Conservation (phyloP, 2,888 invertebrate genomes). For the Volucella inanis region DNA sequence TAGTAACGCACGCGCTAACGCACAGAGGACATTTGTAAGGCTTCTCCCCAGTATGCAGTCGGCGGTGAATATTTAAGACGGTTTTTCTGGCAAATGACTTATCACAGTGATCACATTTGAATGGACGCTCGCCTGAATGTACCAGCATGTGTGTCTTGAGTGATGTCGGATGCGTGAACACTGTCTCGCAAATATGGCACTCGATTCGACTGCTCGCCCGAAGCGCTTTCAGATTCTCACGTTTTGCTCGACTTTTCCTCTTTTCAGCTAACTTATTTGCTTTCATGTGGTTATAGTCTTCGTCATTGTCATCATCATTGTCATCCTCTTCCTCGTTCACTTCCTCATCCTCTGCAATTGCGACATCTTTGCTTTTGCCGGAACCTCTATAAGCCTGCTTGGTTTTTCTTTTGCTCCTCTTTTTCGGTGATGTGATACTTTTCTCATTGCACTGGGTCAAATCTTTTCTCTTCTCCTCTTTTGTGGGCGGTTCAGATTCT, state of each 20-base stretch:
- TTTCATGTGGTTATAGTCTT: slow-evolving; percentile 17
- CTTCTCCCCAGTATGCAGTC: slow-evolving; percentile 73
- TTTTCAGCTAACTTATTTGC: neutral
- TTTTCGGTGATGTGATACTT: neutral
- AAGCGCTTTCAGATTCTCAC: slow-evolving; percentile 62
- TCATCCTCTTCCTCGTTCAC: slow-evolving; percentile 21
- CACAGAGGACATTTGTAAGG: slow-evolving; percentile 74
- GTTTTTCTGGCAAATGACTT: slow-evolving; percentile 72
- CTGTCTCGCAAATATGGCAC: slow-evolving; percentile 70
- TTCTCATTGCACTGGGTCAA: neutral
- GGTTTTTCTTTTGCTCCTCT: slow-evolving; percentile 28
- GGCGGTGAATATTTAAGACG: slow-evolving; percentile 71
- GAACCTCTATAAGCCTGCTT: too few relatives aligned
- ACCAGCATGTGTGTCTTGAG: slow-evolving; percentile 73
- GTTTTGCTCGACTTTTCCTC: slow-evolving; percentile 33
- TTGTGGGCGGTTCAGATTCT: neutral
- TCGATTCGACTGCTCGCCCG: slow-evolving; percentile 63
- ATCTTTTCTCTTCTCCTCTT: neutral
- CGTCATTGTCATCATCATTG: slow-evolving; percentile 13
- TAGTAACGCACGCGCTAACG: slow-evolving; percentile 64
- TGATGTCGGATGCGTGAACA: slow-evolving; percentile 68
- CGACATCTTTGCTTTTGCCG: slow-evolving; percentile 11
- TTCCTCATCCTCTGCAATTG: slow-evolving; percentile 25
- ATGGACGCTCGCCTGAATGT: slow-evolving; percentile 74
- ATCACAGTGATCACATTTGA: slow-evolving; percentile 72